Evolutionary conservation across 2,888 invertebrate genomes (phyloP), one percentile per base, ranked within the genome.

Genomic region (Cybosia mesomella): DNA sequence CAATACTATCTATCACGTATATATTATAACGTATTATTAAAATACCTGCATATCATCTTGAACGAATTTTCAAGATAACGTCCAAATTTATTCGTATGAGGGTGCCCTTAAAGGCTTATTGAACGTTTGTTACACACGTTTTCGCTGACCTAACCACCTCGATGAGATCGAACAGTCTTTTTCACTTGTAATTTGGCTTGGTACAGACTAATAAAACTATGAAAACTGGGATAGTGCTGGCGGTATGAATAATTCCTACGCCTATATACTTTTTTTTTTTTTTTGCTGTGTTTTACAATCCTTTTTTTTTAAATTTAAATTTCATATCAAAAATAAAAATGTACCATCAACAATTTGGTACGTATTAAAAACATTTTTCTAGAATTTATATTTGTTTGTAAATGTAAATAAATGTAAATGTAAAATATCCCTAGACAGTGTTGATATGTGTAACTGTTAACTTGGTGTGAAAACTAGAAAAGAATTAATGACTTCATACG

Each of bases 131-230:
- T 83, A 82, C 81, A 76, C 70, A 72, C 77, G 83, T 82, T 85
- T 84, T 82, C 69, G 83, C 86, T 85, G 83, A 85, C 84, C 85
- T 82, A 79, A 83, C 83, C 75, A 72, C 81, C 70, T 71, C 75
- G 68, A 78, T 84, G 77, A 80, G 72, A 75, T 76, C 73, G 74
- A 76, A 75, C 66, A 79, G 66, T 73, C 74, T 70, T 81, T 82
- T 79, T 72, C 66, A 71, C 67, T 79, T 70, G 58, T 61, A 73
- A 24, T 70, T 66, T 63, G 60, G 32, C 53, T 63, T 39, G 58
- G 43, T 66, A 71, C 32, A 72, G 68, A 77, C 67, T 70, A 67
- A 68, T 77, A 73, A 77, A 80, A 73, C 60, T 70, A 39, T 68
- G 32, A 58, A 75, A 70, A 70, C 59, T 18, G 57, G 58, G 59